Conservation (phyloP, 2,888 invertebrate genomes). For the Nomada lathburiana region DNA sequence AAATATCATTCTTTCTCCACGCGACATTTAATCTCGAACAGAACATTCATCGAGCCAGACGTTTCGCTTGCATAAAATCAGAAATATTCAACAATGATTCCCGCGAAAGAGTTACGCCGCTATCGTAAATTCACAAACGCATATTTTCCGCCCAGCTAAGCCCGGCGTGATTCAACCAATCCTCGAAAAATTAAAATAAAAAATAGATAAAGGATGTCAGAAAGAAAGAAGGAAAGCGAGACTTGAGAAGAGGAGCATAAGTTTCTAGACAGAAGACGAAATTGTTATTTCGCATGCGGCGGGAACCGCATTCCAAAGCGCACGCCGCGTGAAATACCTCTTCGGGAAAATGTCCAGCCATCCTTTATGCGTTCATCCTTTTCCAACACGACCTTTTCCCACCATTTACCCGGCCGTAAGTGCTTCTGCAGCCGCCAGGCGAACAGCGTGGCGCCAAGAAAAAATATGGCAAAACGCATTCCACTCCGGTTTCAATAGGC, state of each 20-base stretch:
- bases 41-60: neutral
- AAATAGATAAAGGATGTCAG: neutral
- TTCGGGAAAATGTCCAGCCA: slow-evolving; percentile 70
- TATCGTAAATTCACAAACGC: slow-evolving; percentile 74
- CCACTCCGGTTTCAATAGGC: slow-evolving; percentile 48
- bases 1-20: neutral
- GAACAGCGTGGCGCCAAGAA: slow-evolving; percentile 37
- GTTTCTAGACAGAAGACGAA: slow-evolving; percentile 56
- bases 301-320: slow-evolving; percentile 66
- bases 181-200: neutral
- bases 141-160: slow-evolving; percentile 13
- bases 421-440: slow-evolving; percentile 21
- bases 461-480: slow-evolving; percentile 64
- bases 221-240: slow-evolving; percentile 23
- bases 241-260: slow-evolving; percentile 30
- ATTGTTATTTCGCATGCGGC: slow-evolving; percentile 75
- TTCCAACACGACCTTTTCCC: slow-evolving; percentile 33
- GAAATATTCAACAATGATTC: slow-evolving; percentile 11
- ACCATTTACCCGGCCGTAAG: slow-evolving; percentile 35
- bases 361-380: slow-evolving; percentile 68
- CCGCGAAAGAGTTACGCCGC: slow-evolving; percentile 47
- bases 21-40: neutral
- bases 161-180: slow-evolving; percentile 74
- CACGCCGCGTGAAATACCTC: slow-evolving; percentile 68
- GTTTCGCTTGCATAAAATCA: neutral